phyloP scores from a whole-genome alignment of 2,797 vertebrate species.

The Limosa lapponica region DNA sequence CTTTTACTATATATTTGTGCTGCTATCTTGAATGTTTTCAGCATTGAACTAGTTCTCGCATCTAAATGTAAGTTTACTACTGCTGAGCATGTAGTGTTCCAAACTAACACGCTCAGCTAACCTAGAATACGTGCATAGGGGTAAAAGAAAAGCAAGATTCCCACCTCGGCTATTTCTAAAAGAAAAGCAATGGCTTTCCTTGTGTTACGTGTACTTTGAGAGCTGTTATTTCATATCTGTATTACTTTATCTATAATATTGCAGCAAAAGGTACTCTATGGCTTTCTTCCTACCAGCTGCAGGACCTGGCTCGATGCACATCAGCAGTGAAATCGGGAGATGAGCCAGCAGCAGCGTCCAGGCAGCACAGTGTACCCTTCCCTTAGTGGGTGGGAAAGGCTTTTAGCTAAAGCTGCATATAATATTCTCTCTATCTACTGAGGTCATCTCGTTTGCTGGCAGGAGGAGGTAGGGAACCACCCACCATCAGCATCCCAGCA shows the following conservation, averaged over 20 bases:
- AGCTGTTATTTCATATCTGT: neutral
- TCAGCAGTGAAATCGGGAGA: neutral
- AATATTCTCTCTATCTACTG: neutral
- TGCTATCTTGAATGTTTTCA: neutral
- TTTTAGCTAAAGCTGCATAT: neutral
- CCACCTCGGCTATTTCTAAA: neutral
- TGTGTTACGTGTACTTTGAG: neutral
- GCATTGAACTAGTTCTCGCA: neutral
- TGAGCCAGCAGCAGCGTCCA: neutral
- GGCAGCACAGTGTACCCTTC: neutral
- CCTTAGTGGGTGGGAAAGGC: fast-evolving
- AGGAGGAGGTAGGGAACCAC: neutral
- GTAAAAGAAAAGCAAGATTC: neutral
- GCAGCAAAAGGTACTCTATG: neutral
- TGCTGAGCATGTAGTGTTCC: neutral
- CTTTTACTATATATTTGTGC: neutral
- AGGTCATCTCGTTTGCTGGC: neutral
- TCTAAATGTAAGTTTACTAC: neutral
- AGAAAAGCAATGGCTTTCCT: neutral
- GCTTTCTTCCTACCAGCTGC: neutral
- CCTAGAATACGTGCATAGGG: neutral
- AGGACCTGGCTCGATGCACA: fast-evolving
- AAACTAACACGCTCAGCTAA: neutral
- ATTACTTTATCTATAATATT: neutral
- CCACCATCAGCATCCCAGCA: neutral